Conservation (phyloP, 2,888 invertebrate species). For the Scrobipalpa atriplicella region DNA sequence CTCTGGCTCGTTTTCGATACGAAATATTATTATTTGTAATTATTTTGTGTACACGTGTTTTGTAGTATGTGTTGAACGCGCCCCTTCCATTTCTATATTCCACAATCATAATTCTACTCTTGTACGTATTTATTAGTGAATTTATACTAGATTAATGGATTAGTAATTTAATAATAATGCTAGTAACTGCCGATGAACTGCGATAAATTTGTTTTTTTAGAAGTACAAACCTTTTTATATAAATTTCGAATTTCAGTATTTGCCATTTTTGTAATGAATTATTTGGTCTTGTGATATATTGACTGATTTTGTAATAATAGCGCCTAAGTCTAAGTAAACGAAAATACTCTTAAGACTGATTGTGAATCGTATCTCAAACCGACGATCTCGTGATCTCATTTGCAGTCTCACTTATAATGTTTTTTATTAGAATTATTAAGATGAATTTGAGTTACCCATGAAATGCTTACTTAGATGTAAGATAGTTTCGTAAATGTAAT, state of each 20-base stretch:
- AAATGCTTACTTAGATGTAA: constrained; percentile 25
- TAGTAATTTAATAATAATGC: background rate
- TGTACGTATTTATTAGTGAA: constrained; percentile 13
- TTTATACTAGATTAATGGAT: background rate
- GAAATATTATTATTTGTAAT: constrained; percentile 12
- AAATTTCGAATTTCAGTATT: constrained; percentile 9
- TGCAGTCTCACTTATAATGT: constrained; percentile 24
- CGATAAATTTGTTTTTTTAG: background rate
- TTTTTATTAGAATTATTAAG: constrained; percentile 18
- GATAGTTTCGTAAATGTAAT: constrained; percentile 13
- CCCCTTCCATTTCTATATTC: constrained; percentile 19
- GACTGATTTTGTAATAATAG: constrained; percentile 33
- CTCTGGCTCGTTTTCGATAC: constrained; percentile 17
- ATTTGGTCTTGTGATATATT: constrained; percentile 28
- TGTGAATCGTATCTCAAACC: constrained; percentile 28
- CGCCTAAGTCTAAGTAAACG: constrained; percentile 18
- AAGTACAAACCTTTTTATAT: constrained; percentile 11
- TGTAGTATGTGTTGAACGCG: constrained; percentile 11
- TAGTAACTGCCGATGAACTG: constrained; percentile 1
- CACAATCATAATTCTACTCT: background rate
- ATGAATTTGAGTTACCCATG: constrained; percentile 20
- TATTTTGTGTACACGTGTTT: constrained; percentile 26
- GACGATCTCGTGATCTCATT: constrained; percentile 28
- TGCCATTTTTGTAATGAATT: constrained; percentile 6
- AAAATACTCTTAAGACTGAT: constrained; percentile 31